These are phyloP conservation scores for Coryphaenoides rupestris DNA, from an alignment of 2,113 vertebrate genomes.

Conservation along the genomic window DNA sequence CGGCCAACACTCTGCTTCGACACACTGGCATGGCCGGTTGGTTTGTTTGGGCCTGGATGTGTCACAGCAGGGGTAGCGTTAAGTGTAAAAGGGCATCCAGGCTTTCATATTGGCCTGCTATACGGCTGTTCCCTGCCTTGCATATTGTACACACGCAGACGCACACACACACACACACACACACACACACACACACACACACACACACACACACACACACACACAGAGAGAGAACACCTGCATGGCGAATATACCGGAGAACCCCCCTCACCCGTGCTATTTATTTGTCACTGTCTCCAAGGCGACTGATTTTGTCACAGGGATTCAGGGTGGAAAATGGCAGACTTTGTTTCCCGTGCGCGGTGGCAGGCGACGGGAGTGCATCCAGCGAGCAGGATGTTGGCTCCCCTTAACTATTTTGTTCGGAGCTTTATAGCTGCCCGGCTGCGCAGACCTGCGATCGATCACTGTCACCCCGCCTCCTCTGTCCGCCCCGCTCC, in stretches of 20 bases:
- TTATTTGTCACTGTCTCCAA: background rate
- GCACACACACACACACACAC: no score
- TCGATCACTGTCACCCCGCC: slow-evolving; percentile 56
- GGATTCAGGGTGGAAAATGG: no score
- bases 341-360: slow-evolving; percentile 17
- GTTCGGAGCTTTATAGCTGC: slow-evolving; percentile 36
- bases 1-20: no score
- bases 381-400: slow-evolving; percentile 29
- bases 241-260: no score
- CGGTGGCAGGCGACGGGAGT: slow-evolving; percentile 16
- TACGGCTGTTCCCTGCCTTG: background rate
- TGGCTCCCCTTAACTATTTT: slow-evolving; percentile 44
- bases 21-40: no score
- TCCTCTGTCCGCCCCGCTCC: no score
- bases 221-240: background rate
- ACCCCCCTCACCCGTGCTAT: background rate
- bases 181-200: no score
- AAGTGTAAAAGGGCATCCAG: no score
- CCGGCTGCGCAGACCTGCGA: slow-evolving; percentile 17
- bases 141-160: background rate
- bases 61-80: no score
- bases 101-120: background rate
- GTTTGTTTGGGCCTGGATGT: no score
- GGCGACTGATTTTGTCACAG: slow-evolving; percentile 26
- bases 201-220: slow-evolving; percentile 4